These are phyloP conservation scores for Spinus olivaceus DNA, from an alignment of 2,797 vertebrate genomes.

Conservation along the genomic window DNA sequence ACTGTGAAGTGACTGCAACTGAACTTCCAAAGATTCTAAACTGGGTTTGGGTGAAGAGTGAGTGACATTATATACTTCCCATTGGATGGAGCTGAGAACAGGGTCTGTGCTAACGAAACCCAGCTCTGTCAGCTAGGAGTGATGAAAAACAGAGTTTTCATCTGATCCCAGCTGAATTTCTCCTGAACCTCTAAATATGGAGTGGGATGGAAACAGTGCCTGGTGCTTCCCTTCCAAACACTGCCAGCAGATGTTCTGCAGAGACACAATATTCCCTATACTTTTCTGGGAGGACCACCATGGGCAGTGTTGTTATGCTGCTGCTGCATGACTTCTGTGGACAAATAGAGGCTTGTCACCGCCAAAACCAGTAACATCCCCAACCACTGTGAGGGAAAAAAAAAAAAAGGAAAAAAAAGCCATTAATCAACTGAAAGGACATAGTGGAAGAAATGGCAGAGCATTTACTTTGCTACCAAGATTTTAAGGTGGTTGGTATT, in stretches of 20 bases:
- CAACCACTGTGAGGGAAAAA: neutral
- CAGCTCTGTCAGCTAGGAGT: neutral
- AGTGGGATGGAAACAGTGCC: rapidly evolving
- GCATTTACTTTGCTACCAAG: neutral
- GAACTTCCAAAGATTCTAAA: slow-evolving; percentile 84
- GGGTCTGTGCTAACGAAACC: neutral
- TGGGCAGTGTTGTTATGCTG: neutral
- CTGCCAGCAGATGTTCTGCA: neutral
- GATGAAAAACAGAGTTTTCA: neutral
- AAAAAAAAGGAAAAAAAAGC: neutral
- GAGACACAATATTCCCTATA: neutral
- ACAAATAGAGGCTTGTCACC: neutral
- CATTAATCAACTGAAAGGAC: neutral
- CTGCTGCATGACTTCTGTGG: neutral
- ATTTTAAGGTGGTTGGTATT: neutral
- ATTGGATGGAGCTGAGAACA: neutral
- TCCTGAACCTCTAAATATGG: neutral
- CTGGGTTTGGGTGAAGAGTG: slow-evolving; percentile 80
- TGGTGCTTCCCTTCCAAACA: neutral
- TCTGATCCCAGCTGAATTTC: neutral
- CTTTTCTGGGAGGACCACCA: neutral
- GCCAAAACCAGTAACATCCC: neutral
- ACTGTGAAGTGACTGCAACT: slow-evolving; percentile 79
- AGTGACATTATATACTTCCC: slow-evolving; percentile 13
- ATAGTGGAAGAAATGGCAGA: neutral